phyloP scores from a whole-genome alignment of 2,797 vertebrate species.

The Arremon aurantiirostris region DNA sequence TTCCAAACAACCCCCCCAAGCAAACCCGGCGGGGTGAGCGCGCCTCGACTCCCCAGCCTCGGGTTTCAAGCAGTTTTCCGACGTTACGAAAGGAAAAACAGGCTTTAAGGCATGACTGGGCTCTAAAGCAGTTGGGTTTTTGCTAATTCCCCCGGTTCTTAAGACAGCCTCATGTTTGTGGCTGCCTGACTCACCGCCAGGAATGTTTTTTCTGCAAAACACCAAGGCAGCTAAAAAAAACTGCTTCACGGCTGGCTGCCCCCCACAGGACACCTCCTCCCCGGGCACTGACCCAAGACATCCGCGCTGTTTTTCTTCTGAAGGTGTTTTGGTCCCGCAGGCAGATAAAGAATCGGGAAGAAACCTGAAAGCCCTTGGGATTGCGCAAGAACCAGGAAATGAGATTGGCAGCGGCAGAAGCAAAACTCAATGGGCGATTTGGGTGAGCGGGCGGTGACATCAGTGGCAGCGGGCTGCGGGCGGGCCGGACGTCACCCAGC shows the following conservation, averaged over 20 bases:
- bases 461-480: not conserved
- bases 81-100: not conserved
- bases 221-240: not conserved
- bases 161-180: not conserved
- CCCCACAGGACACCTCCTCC: not conserved
- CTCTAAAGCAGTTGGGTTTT: not conserved
- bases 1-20: not conserved
- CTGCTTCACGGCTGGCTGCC: rapidly evolving
- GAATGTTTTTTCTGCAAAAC: constrained; percentile 27
- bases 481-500: not conserved
- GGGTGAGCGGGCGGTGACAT: not conserved
- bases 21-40: not conserved
- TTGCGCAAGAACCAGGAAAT: constrained; percentile 64
- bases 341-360: not conserved
- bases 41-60: rapidly evolving
- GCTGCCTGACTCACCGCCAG: constrained; percentile 5
- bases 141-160: not conserved
- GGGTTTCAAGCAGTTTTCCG: not conserved
- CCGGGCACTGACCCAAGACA: not conserved
- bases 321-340: not conserved
- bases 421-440: not conserved
- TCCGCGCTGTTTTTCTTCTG: not conserved
- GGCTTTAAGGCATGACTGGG: not conserved
- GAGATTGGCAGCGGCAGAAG: not conserved
- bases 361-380: not conserved